phyloP scores from a whole-genome alignment of 2,797 vertebrate genomes.

The Staurois parvus region DNA sequence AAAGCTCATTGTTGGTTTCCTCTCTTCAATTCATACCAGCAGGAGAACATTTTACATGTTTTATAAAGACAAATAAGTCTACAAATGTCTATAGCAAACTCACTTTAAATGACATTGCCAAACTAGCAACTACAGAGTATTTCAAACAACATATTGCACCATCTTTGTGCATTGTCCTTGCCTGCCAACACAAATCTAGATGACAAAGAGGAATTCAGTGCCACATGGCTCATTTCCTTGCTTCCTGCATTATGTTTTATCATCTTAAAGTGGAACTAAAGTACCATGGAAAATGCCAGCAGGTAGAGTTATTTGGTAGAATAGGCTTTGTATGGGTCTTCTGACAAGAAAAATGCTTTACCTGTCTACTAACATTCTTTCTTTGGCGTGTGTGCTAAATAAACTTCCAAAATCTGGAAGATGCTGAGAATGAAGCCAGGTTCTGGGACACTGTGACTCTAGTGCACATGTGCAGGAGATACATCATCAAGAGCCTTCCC shows the following conservation, averaged over 20 bases:
- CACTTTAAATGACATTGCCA: slow-evolving; percentile 1
- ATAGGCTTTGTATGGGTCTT: no score
- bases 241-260: slow-evolving; percentile 12
- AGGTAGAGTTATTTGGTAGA: no score
- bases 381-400: no score
- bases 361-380: no score
- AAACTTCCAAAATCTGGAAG: no score
- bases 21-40: background rate
- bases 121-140: background rate
- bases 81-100: background rate
- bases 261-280: no score
- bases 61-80: background rate
- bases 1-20: background rate
- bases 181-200: slow-evolving; percentile 27
- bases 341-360: no score
- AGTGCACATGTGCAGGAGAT: no score
- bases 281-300: no score
- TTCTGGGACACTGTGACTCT: no score
- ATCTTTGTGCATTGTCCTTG: background rate
- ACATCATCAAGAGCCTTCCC: no score
- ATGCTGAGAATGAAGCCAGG: no score
- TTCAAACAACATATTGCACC: slow-evolving; percentile 33
- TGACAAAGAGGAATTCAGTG: slow-evolving; percentile 17
- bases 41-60: background rate
- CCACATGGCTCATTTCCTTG: slow-evolving; percentile 9